Evolutionary conservation across 2,888 invertebrate species (phyloP), one percentile per base, ranked within the genome.

Genomic region (Drosophila neoperkinsi): DNA sequence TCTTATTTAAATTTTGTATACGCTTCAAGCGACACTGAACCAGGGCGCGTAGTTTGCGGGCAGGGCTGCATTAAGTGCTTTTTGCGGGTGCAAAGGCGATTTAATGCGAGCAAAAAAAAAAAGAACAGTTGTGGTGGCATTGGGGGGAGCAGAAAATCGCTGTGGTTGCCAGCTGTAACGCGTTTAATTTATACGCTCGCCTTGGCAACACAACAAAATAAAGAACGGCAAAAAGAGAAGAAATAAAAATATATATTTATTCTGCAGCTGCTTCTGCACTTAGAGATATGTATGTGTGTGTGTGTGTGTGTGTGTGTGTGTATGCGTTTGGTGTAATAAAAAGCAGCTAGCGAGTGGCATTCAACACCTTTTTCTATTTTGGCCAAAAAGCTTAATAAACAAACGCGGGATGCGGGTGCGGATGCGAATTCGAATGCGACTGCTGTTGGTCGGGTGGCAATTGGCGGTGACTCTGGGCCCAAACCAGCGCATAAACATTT

Each of bases 221-320:
- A 73, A 88, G 75, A 71, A 81, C 58, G 67, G 72, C 59, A 57
- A 77, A 72, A 88, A 88, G 74, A 57, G 71, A 72, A 74, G 72
- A 77, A 88, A 90, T 90, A 85, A 90, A 85, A 82, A 88, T 90
- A 90, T 83, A 90, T 88, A 88, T 90, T 90, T 88, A 88, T 90
- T 88, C 85, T 88, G 79, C 90, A 90, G 86, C 90, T 88, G 90
- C 82, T 81, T 59, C 81, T 84, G 90, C 90, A 88, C 88, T 90
- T 85, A 82, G 86, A 84, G 65, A 51, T 52, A 33, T 43, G 18
- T 36, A 31, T 21, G 38, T 34, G 58, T 25, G 31, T 58, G 64
- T 31, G 62, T 64, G 64, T 31, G 62, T 64, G 28, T 28, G 4
- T 28, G 65, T 51, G 55, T 28, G 51, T 52, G 41, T 63, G 55